Base-by-base conservation (phyloP, 2,113 vertebrate genomes). In the Pteronura brasiliensis region DNA sequence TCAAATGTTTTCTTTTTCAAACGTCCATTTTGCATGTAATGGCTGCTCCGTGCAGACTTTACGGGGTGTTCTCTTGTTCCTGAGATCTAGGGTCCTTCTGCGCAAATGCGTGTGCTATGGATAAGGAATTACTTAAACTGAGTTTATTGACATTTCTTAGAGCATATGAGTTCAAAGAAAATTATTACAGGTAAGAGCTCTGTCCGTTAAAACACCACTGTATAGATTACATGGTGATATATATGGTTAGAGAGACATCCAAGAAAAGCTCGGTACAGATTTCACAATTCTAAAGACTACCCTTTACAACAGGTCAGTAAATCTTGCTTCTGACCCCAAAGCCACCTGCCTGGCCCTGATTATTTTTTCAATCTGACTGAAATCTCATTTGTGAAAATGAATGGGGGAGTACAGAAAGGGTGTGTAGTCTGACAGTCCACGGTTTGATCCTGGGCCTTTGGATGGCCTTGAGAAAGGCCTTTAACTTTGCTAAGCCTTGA, bases 141-240 rank as follows among this genome's bases (percentile, higher is more conserved):
- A 98, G 96, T 98, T 99, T 99, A 98, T 98, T 98, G 98, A 97
- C 98, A 98, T 98, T 99, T 99, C 98, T 98, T 98, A 99, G 98
- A 98, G 98, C 97, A 98, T 98, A 97, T 98, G 98, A 98, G 97
- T 99, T 98, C 98, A 98, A 99, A 98, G 98, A 98, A 98, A 99
- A 99, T 98, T 98, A 99, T 99, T 98, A 98, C 98, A 98, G 98
- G 98, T 98, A 98, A 98, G 98, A 98, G 98, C 95, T 98, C 98
- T 98, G 97, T 97, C 98, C 27, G 85, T 98, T 98, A 97, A 98
- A 98, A 98, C 31, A 14, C 97, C 97, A 98, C 91, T 96, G 49
- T 98, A 98, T 98, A 98, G 98, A 98, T 98, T 98, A 96, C 94
- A 96, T 96, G 97, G 97, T 98, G 98, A 98, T 98, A 98, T 97